Conservation (phyloP, 2,797 vertebrate species). For the Scolopax rusticola region DNA sequence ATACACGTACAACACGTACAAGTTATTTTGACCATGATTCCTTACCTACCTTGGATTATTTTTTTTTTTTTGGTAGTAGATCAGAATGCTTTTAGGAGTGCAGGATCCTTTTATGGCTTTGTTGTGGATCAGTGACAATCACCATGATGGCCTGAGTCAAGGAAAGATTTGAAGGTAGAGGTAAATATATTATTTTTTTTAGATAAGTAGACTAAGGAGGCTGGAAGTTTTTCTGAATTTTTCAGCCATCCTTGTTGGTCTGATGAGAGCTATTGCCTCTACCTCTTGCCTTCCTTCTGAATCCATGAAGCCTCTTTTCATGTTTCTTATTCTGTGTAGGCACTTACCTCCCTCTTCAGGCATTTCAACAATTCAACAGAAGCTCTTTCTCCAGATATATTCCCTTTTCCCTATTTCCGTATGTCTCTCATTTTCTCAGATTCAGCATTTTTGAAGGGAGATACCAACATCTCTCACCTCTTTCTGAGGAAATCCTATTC, state of each 20-base stretch:
- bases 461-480: not conserved
- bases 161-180: not conserved
- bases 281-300: not conserved
- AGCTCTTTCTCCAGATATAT: not conserved
- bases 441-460: not conserved
- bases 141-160: not conserved
- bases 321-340: not conserved
- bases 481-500: not conserved
- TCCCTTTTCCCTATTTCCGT: not conserved
- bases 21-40: not conserved
- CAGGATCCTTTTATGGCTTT: not conserved
- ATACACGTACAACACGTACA: too few species aligned
- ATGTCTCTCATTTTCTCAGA: not conserved
- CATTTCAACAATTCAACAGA: not conserved
- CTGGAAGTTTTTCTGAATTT: not conserved
- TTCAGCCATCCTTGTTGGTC: not conserved
- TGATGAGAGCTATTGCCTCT: not conserved
- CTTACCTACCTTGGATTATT: rapidly evolving
- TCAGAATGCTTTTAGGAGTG: not conserved
- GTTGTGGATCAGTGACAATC: not conserved
- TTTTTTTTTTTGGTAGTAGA: not conserved
- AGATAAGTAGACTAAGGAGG: not conserved
- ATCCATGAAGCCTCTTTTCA: not conserved
- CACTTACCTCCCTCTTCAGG: not conserved
- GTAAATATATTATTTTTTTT: not conserved